Evolutionary conservation across 2,797 vertebrate species (phyloP), one percentile per base, ranked within the genome.

Genomic region (Sebastes paucispinis): DNA sequence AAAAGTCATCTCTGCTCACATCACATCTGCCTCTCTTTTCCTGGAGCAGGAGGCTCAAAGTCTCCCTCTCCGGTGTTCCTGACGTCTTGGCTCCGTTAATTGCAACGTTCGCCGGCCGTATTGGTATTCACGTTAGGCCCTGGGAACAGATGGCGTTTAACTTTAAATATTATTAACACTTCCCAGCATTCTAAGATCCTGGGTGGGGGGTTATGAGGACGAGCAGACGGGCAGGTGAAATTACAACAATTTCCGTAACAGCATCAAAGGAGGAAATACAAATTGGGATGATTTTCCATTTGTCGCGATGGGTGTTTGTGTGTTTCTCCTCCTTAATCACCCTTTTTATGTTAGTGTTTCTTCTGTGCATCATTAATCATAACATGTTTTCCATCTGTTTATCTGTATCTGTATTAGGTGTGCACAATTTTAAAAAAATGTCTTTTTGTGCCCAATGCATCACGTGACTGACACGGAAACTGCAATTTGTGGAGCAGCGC

Each of bases 141-240:
- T 18, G 71, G 77, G 82, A 93, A 92, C 95, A 96, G 94, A 95
- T 95, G 95, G 95, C 63, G 75, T 91, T 94, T 93, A 92, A 90
- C 91, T 92, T 94, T 93, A 94, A 94, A 93, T 93, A 94, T 94
- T 94, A 94, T 94, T 90, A 94, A 92, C 91, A 91, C 89, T 87
- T 89, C 85, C 70, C 47, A 68, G 87, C 80, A 39, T 81, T 83
- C 70, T 64, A 68, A 85, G 73, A 84, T 81, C 70, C 74, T 67
- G 65, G 76, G 82, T 72, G 79, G 85, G 72, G 82, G 82, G 57
- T 81, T 57, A 31, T 54, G 69, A 73, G 82, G 68, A 84, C 25
- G 52, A 86, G 58, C 86, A 90, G 90, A 84, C 68, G 22, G 25
- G 74, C 89, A 91, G 88, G 87, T 92, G 75, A 85, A 91, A 83